Evolutionary conservation across 2,113 vertebrate species (phyloP).

Genomic region (Lanius ludovicianus): DNA sequence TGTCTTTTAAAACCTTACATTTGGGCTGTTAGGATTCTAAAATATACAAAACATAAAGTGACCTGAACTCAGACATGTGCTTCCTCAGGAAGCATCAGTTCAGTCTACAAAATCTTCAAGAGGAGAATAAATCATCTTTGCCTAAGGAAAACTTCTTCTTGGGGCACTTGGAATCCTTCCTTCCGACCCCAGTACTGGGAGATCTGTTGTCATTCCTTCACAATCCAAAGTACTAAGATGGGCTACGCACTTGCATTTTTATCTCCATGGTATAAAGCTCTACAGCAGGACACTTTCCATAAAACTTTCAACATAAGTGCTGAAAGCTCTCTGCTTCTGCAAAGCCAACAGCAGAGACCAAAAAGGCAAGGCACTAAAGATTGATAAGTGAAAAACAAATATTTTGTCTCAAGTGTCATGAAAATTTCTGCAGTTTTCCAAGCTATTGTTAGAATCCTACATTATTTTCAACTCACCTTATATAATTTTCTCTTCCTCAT

Average conservation of each 20-base stretch:
- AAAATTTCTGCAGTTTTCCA: not conserved
- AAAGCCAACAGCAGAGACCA: not conserved
- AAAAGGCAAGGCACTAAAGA: not conserved
- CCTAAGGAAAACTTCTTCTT: not conserved
- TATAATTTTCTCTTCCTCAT: not conserved
- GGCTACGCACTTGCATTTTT: not conserved
- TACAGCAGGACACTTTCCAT: not conserved
- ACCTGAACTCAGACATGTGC: not conserved
- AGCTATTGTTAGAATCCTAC: not conserved
- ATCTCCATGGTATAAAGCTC: not conserved
- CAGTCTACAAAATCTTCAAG: not conserved
- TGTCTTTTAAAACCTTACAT: not conserved
- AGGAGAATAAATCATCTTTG: not conserved
- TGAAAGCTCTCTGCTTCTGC: not conserved
- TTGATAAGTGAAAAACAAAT: not conserved
- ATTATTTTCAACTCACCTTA: not conserved
- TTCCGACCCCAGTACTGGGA: not conserved
- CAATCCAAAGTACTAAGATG: not conserved
- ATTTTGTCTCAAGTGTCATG: not conserved
- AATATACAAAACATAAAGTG: not conserved
- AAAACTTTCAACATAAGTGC: not conserved
- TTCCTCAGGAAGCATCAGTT: not conserved
- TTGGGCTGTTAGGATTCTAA: not conserved
- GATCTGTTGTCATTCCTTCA: not conserved
- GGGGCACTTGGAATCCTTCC: not conserved